These are phyloP conservation scores for Lucilia cuprina DNA, from an alignment of 1,140 invertebrate genomes.

Conservation along the genomic window DNA sequence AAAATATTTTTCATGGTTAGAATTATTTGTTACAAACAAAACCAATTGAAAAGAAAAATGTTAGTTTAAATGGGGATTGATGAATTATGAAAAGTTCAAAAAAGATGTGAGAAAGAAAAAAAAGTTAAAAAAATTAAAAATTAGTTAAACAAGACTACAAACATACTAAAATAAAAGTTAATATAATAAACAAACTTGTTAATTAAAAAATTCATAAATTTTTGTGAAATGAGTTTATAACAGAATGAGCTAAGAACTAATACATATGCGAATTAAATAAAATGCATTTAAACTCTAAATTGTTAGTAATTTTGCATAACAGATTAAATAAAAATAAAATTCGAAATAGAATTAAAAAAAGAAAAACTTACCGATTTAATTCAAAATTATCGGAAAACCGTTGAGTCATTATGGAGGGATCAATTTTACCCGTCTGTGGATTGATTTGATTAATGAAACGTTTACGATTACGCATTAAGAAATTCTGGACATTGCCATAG, in stretches of 20 bases:
- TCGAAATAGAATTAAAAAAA: not conserved
- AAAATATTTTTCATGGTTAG: conserved; percentile 6
- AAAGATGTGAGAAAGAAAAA: too few relatives aligned
- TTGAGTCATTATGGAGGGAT: conserved; percentile 66
- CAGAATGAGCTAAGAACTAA: not conserved
- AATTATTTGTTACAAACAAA: not conserved
- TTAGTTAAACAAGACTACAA: too few relatives aligned
- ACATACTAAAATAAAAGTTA: not conserved
- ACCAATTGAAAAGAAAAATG: not conserved
- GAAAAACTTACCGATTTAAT: conserved; percentile 53
- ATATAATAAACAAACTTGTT: not conserved
- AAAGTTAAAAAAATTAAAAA: too few relatives aligned
- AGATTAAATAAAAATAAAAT: too few relatives aligned
- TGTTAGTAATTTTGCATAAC: not conserved
- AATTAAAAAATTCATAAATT: too few relatives aligned
- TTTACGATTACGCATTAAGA: conserved; percentile 77
- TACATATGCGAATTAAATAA: too few relatives aligned
- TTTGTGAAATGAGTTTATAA: not conserved
- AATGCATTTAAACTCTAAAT: not conserved
- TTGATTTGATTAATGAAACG: conserved; percentile 84
- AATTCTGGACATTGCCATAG: conserved; percentile 89
- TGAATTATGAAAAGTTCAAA: not conserved
- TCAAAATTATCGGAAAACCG: conserved; percentile 59
- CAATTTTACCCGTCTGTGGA: conserved; percentile 70
- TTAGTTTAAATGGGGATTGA: not conserved